These are phyloP conservation scores for Carapus acus DNA, from an alignment of 2,797 vertebrate species.

Conservation along the genomic window DNA sequence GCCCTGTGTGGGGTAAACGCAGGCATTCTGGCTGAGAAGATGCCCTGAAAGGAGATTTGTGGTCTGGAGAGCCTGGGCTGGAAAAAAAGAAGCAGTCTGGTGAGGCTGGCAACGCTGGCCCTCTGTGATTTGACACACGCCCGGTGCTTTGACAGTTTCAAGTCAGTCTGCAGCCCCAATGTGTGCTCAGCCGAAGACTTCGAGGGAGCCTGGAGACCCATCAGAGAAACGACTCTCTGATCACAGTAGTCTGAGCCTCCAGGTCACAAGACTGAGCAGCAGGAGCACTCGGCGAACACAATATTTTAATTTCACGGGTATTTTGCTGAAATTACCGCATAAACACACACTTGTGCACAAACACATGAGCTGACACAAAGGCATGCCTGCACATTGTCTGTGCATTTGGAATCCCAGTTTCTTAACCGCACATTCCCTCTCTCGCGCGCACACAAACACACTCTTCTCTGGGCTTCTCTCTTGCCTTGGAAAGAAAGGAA, in stretches of 20 bases:
- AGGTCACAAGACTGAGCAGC: conserved; percentile 50
- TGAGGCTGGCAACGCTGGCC: conserved; percentile 57
- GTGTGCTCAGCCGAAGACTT: conserved; percentile 37
- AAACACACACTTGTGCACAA: conserved; percentile 29
- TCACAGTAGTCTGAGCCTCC: conserved; percentile 59
- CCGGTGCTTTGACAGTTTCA: conserved; percentile 49
- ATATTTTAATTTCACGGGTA: conserved; percentile 50
- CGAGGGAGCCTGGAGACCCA: conserved; percentile 44
- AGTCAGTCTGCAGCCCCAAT: conserved; percentile 53
- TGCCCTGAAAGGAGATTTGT: conserved; percentile 61
- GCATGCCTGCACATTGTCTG: conserved; percentile 65
- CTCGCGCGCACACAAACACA: conserved; percentile 11
- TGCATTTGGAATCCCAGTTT: conserved; percentile 62
- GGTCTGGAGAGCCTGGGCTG: conserved; percentile 65
- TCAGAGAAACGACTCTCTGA: conserved; percentile 48
- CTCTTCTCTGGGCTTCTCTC: conserved; percentile 43
- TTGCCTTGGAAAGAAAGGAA: conserved; percentile 52
- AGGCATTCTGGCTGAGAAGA: conserved; percentile 67
- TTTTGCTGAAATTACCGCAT: conserved; percentile 53
- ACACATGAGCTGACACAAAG: conserved; percentile 53
- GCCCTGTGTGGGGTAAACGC: conserved; percentile 61
- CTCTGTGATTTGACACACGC: conserved; percentile 63
- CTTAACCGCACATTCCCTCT: conserved; percentile 49
- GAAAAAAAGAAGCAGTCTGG: conserved; percentile 64
- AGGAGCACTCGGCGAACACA: conserved; percentile 37